A percentile compares a stretch with the other conserved stretches of the same genome.
phyloP scores from a whole-genome alignment of 2,888 invertebrate genomes.

The Monoplex corrugatus region DNA sequence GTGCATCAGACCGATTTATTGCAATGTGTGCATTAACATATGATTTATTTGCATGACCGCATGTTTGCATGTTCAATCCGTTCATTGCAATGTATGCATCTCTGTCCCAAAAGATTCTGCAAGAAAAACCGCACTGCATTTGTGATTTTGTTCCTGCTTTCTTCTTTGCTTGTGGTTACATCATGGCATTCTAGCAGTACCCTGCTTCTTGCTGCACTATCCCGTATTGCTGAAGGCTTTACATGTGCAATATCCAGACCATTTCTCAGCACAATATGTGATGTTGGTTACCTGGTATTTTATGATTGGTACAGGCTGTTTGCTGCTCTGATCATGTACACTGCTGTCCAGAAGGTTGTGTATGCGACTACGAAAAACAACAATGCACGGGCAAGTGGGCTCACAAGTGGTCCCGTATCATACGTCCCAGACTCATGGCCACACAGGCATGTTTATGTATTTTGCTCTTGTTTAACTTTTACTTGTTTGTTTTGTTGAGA shows the following conservation, averaged over 20 bases:
- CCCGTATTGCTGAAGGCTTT: background rate
- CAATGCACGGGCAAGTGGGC: slow-evolving; percentile 32
- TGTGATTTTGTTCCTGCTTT: no score
- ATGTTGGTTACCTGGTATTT: background rate
- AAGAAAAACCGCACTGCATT: no score
- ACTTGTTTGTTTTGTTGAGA: no score
- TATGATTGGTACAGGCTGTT: slow-evolving; percentile 65
- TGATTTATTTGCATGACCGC: no score
- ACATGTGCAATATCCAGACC: background rate
- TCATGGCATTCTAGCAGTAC: background rate
- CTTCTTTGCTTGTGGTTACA: background rate
- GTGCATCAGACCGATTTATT: no score
- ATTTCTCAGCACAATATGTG: background rate
- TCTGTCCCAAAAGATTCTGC: no score
- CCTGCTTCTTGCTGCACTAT: no score
- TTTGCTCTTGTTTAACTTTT: no score
- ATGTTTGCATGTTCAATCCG: no score
- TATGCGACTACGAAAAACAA: slow-evolving; percentile 62
- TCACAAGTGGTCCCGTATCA: slow-evolving; percentile 33
- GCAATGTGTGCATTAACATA: no score
- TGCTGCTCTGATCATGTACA: slow-evolving; percentile 77
- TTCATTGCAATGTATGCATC: no score
- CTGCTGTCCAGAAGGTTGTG: slow-evolving; percentile 75
- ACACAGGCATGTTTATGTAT: background rate
- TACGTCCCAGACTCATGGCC: background rate